phyloP scores from a whole-genome alignment of 2,888 invertebrate species.

The Sarcophaga variegata region DNA sequence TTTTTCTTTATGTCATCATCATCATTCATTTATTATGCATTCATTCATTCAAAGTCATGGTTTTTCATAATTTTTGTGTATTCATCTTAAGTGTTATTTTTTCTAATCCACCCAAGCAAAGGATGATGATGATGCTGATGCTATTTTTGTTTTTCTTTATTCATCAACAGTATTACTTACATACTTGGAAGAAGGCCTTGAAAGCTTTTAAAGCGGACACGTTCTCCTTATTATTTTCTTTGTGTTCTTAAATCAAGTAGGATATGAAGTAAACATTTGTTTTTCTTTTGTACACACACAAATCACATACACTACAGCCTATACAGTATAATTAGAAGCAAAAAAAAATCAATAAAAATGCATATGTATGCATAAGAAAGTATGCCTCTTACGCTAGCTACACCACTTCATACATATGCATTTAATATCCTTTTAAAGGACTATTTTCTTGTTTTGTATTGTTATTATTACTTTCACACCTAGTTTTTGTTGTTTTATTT shows the following conservation, averaged over 20 bases:
- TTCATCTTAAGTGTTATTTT: not conserved
- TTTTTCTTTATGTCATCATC: too few relatives aligned
- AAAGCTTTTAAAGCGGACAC: too few relatives aligned
- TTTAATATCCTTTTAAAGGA: conserved; percentile 40
- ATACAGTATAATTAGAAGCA: conserved; percentile 7
- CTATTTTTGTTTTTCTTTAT: too few relatives aligned
- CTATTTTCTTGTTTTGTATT: conserved; percentile 17
- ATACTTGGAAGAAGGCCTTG: too few relatives aligned
- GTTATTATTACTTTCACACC: not conserved
- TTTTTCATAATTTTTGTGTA: not conserved
- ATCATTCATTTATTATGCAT: too few relatives aligned
- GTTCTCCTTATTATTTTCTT: too few relatives aligned
- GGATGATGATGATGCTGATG: too few relatives aligned
- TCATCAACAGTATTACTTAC: too few relatives aligned
- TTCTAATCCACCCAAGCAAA: too few relatives aligned
- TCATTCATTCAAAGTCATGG: not conserved
- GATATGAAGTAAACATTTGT: not conserved
- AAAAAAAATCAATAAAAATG: conserved; percentile 60
- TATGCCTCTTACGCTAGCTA: too few relatives aligned
- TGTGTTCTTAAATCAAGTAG: too few relatives aligned
- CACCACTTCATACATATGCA: conserved; percentile 14
- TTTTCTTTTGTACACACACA: not conserved
- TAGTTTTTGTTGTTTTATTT: not conserved
- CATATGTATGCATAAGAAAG: conserved; percentile 30
- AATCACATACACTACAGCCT: not conserved